Conservation (phyloP, 2,888 invertebrate species). For the Tachystola acroxantha region DNA sequence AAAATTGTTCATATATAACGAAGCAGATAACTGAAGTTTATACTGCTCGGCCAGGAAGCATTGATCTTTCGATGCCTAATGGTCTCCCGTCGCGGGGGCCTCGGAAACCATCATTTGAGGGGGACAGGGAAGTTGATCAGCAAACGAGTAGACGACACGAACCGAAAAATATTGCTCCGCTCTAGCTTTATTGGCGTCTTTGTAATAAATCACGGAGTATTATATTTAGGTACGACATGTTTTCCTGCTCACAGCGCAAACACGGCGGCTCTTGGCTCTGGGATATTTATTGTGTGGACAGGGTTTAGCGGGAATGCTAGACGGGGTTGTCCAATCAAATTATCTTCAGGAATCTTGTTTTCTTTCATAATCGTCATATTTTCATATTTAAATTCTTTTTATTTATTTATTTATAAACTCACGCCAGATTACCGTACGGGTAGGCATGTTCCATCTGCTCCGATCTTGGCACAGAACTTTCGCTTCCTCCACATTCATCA, state of each 20-base stretch:
- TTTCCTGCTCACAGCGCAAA: neutral
- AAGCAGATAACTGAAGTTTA: conserved; percentile 10
- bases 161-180: conserved; percentile 16
- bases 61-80: neutral
- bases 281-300: neutral
- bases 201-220: conserved; percentile 18
- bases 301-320: neutral
- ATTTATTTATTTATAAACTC: too few species aligned
- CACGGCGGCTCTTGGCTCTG: neutral
- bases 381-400: too few species aligned
- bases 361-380: too few species aligned
- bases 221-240: conserved; percentile 9
- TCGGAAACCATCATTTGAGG: neutral
- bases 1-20: conserved; percentile 7
- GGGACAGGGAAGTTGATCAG: neutral
- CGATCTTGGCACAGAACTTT: too few species aligned
- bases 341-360: too few species aligned
- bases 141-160: conserved; percentile 1
- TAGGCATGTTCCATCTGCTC: too few species aligned
- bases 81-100: neutral
- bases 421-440: too few species aligned
- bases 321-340: too few species aligned
- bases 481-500: too few species aligned
- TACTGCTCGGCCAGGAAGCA: neutral
- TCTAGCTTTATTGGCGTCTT: conserved; percentile 15